phyloP scores from a whole-genome alignment of 2,797 vertebrate species.

The Halcyon smyrnensis region DNA sequence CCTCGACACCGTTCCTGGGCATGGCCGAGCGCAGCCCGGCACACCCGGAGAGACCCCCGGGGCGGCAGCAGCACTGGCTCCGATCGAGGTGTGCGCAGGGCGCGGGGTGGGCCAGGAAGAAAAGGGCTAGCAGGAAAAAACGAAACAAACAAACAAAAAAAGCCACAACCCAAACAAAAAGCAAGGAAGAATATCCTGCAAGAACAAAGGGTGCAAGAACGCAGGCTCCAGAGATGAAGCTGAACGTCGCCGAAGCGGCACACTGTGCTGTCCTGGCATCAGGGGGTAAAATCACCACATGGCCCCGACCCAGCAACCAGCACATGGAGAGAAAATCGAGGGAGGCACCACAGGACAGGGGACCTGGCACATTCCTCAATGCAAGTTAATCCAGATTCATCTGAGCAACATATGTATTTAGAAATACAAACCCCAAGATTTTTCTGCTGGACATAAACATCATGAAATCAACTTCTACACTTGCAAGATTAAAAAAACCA shows the following conservation, averaged over 20 bases:
- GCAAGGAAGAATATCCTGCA: background rate
- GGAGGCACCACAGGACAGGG: background rate
- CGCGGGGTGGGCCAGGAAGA: background rate
- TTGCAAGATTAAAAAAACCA: background rate
- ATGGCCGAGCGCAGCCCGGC: background rate
- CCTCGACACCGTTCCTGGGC: background rate
- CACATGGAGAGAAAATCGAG: background rate
- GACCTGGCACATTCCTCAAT: background rate
- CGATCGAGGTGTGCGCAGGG: background rate
- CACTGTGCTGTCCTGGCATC: background rate
- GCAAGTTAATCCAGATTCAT: background rate
- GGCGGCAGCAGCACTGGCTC: background rate
- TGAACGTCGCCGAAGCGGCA: too few relatives aligned
- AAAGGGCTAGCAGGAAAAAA: background rate
- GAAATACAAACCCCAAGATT: fast-evolving
- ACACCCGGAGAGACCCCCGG: background rate
- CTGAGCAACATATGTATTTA: background rate
- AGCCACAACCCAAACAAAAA: background rate
- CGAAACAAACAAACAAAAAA: too few relatives aligned
- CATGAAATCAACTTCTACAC: background rate
- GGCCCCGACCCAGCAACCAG: too few relatives aligned
- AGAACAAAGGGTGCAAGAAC: background rate
- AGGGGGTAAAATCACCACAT: background rate
- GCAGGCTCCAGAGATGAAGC: background rate
- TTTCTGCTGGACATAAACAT: background rate